Conservation (phyloP, 2,797 vertebrate genomes). For the Pipistrellus pygmaeus region DNA sequence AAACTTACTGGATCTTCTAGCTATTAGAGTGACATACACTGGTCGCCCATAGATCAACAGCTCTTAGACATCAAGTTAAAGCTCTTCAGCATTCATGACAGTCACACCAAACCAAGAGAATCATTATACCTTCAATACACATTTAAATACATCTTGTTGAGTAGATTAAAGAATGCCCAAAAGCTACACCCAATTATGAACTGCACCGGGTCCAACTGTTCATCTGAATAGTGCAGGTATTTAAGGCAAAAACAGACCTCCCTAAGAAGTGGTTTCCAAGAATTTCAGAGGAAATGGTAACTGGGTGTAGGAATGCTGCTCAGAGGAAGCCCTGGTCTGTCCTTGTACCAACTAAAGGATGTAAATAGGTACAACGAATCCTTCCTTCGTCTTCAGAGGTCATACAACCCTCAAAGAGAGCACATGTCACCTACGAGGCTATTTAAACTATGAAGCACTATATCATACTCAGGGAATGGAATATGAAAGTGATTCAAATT, state of each 20-base stretch:
- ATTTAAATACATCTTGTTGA: neutral
- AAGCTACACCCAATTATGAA: neutral
- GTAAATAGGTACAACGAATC: neutral
- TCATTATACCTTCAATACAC: neutral
- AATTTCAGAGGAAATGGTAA: neutral
- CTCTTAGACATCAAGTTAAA: constrained; percentile 92
- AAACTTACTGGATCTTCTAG: constrained; percentile 97
- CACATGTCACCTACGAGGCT: neutral
- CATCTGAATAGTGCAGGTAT: neutral
- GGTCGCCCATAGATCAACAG: constrained; percentile 97
- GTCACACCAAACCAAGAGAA: constrained; percentile 25
- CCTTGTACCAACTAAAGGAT: neutral
- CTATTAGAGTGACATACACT: constrained; percentile 97
- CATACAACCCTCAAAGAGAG: neutral
- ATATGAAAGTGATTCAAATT: neutral
- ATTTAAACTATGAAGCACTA: neutral
- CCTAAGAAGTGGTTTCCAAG: neutral
- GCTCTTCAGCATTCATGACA: constrained; percentile 73
- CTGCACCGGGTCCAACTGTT: neutral
- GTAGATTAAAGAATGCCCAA: neutral
- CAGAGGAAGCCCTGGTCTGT: neutral
- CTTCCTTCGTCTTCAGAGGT: neutral
- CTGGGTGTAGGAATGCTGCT: neutral
- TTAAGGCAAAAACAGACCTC: neutral
- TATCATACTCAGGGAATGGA: neutral